Evolutionary conservation across 2,113 vertebrate genomes (phyloP).

Genomic region (Lepisosteus oculatus): DNA sequence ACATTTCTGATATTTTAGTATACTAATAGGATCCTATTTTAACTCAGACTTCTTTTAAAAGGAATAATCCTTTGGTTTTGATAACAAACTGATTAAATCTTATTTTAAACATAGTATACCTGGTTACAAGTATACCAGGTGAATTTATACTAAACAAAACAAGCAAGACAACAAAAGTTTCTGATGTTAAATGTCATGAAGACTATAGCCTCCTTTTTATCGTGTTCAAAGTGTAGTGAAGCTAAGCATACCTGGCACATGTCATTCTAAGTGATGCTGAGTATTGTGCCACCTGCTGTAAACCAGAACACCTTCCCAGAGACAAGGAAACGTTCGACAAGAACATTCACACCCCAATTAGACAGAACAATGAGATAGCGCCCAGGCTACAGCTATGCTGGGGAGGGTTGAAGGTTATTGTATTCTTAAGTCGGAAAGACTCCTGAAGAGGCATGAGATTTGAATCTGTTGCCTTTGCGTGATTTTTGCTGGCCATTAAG

Average conservation of each 20-base stretch:
- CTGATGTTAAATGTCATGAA: neutral
- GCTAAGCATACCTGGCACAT: neutral
- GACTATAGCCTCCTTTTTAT: neutral
- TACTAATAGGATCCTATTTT: too few species aligned
- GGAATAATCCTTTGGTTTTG: too few species aligned
- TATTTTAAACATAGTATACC: too few species aligned
- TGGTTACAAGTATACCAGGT: neutral
- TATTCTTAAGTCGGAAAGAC: neutral
- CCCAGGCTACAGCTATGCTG: neutral
- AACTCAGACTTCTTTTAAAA: too few species aligned
- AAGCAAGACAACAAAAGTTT: neutral
- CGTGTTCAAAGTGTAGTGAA: neutral
- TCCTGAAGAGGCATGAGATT: neutral
- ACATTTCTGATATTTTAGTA: too few species aligned
- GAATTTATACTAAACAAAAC: neutral
- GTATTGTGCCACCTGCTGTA: neutral
- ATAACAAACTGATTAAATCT: too few species aligned
- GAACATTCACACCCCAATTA: constrained; percentile 1
- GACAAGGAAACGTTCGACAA: neutral
- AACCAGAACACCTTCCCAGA: neutral
- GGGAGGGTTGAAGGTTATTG: neutral
- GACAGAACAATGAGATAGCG: neutral
- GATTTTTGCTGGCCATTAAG: neutral
- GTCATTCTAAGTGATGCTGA: neutral
- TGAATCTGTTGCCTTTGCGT: neutral